phyloP scores from a whole-genome alignment of 2,888 invertebrate species.

The Melieria picta region DNA sequence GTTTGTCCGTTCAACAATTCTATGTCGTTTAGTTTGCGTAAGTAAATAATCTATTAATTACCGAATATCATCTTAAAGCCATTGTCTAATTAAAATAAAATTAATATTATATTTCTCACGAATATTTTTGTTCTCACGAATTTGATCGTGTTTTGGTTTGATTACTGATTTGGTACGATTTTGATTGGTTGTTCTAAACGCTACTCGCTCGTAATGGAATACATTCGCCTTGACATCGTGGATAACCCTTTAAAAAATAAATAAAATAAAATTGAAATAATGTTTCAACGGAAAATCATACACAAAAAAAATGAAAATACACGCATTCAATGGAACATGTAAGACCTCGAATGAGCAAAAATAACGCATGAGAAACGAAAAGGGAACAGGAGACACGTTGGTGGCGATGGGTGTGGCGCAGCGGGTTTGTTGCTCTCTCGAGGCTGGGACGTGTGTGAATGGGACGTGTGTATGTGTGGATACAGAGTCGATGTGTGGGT shows the following conservation, averaged over 20 bases:
- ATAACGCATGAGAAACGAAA: too few relatives aligned
- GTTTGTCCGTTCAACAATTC: background rate
- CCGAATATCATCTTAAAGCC: background rate
- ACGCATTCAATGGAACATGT: too few relatives aligned
- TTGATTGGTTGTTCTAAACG: conserved; percentile 26
- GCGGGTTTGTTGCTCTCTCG: too few relatives aligned
- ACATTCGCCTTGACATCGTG: conserved; percentile 71
- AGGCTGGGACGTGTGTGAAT: too few relatives aligned
- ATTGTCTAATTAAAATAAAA: conserved; percentile 4
- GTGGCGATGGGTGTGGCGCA: too few relatives aligned
- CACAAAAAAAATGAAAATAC: background rate
- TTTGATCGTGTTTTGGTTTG: conserved; percentile 20
- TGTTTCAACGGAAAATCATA: conserved; percentile 23
- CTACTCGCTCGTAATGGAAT: conserved; percentile 71
- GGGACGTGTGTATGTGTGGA: too few relatives aligned
- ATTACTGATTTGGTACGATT: conserved; percentile 25
- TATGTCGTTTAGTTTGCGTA: background rate
- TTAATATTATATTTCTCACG: conserved; percentile 14
- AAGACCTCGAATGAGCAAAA: too few relatives aligned
- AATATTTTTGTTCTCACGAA: conserved; percentile 17
- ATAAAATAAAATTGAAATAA: conserved; percentile 46
- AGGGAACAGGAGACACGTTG: too few relatives aligned
- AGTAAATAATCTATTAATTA: background rate
- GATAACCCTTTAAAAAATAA: conserved; percentile 65
- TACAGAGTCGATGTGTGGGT: too few relatives aligned